Base-by-base conservation (phyloP, 2,888 invertebrate species). In the Drosophila antonietae region DNA sequence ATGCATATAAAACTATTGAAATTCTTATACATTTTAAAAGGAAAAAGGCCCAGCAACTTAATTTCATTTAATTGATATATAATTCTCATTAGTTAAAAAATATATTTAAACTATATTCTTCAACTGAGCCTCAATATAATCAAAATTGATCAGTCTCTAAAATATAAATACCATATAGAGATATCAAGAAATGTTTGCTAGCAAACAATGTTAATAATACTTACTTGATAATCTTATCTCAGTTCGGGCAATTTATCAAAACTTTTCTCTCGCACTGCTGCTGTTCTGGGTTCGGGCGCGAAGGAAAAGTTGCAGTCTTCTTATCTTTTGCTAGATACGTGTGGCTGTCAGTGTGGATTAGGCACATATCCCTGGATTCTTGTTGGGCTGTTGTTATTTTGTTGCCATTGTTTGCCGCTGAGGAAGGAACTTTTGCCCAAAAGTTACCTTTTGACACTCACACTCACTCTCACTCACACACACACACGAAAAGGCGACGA, bases 341-440 rank as follows among this genome's bases (percentile, higher is more conserved):
- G 83, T 57, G 73, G 68, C 75, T 80, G 89, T 83, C 87, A 90
- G 76, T 68, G 69, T 51, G 87, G 89, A 86, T 86, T 90, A 88
- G 75, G 75, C 75, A 68, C 80, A 78, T 72, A 71, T 89, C 81
- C 89, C 78, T 46, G 55, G 57, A 65, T 59, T n/a, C 68, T 68
- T 55, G 37, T 58, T 72, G 68, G 31, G 49, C 49, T 33, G 64
- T 56, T 80, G 63, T 78, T 81, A 70, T 69, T 73, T 66, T 68
- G 68, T 47, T 69, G 69, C 53, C 73, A 64, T 68, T 70, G 78
- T 70, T 75, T 58, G 67, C 33, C 46, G 43, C 47, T 52, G 18
- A 46, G 41, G 51, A 35, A 10, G 39, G 35, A 83, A 81, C 73
- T 89, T 89, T 89, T 87, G 53, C 61, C 67, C 64, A 53, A 71